Evolutionary conservation across 2,113 vertebrate species (phyloP).

Genomic region (Delphinapterus leucas): DNA sequence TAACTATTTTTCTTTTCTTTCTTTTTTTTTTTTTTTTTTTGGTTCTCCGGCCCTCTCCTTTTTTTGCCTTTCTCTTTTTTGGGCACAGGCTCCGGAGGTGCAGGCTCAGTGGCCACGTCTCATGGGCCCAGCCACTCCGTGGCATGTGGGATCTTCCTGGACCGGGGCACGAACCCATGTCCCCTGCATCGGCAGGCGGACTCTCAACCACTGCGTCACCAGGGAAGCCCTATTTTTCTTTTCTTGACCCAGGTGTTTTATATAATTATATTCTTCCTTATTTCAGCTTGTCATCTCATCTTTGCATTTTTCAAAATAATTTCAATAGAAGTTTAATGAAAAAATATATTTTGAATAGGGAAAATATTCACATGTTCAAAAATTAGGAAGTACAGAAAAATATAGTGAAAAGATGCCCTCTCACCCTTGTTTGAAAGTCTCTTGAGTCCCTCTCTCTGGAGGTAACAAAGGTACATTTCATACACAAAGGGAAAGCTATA

Average conservation of each 20-base stretch:
- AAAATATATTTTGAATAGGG: neutral
- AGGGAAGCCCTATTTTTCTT: neutral
- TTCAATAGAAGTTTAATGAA: neutral
- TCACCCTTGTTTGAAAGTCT: neutral
- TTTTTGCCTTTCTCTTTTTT: too few species aligned
- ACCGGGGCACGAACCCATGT: too few species aligned
- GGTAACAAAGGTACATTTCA: neutral
- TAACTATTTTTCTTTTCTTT: neutral
- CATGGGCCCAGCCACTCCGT: too few species aligned
- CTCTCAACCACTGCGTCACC: too few species aligned
- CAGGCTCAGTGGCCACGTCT: too few species aligned
- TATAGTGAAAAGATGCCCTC: neutral
- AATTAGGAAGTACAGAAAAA: neutral
- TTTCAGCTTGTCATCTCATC: neutral
- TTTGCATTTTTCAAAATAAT: neutral
- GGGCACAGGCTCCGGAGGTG: too few species aligned
- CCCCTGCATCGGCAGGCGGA: too few species aligned
- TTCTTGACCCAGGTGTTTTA: neutral
- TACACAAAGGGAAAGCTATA: neutral
- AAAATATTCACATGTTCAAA: neutral
- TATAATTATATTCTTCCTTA: neutral
- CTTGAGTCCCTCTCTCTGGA: neutral
- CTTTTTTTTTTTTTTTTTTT: too few species aligned
- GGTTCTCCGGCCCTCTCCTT: too few species aligned
- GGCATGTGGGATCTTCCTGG: too few species aligned